Evolutionary conservation across 2,797 vertebrate genomes (phyloP), one percentile per base, ranked within the genome.

Genomic region (Dermochelys coriacea): DNA sequence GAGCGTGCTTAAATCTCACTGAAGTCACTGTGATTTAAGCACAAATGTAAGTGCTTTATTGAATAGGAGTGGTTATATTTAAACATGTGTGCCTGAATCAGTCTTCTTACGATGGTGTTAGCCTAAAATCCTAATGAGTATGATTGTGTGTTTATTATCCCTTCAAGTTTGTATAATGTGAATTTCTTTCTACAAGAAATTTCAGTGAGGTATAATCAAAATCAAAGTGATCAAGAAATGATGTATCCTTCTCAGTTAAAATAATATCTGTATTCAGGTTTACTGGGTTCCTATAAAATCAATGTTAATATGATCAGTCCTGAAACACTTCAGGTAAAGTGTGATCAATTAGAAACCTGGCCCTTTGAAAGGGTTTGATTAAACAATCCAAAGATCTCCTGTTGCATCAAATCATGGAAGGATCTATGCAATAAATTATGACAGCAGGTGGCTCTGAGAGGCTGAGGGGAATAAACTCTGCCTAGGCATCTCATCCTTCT

Each of bases 381-480:
- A 98, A 96, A 93, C 51, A 88, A 97, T 97, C 95, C 96, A 97
- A 93, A 78, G n/a, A n/a, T 94, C 86, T 94, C 91, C 90, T 54
- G 86, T 96, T 95, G 89, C 94, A 97, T 95, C 96, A 95, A 97
- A 97, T 97, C 93, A 92, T 45, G 47, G 92, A 97, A 86, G 83
- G 93, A 95, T 89, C 37, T 82, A 91, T 94, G 86, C 96, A 95
- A 94, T 97, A 95, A 98, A 98, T 98, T 95, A 97, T 78, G 89
- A 86, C 34, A 87, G 82, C 94, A 83, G 93, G 92, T 96, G 96
- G 80, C 87, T 74, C 91, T 51, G 95, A 87, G 91, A 95, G 97
- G 88, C 91, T 90, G 91, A 95, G 93, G 87, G 96, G 95, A 97
- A 96, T 95, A 98, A 98, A 97, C 94, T 68, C 90, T 93, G 93